Evolutionary conservation across 1,140 invertebrate species (phyloP).

Genomic region (Drosophila sproati): DNA sequence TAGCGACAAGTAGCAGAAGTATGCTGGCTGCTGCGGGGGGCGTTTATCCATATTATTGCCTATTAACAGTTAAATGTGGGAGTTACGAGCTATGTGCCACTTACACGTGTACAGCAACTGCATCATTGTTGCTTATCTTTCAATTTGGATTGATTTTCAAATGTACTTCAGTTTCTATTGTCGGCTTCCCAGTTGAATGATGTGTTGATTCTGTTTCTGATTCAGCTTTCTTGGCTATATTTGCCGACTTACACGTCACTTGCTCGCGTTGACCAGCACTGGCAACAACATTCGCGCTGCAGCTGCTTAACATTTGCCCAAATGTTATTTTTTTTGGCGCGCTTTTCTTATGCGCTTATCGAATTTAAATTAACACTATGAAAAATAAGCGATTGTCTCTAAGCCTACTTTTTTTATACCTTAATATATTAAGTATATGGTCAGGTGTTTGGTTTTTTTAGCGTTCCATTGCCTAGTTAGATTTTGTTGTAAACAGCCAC

Average conservation of each 20-base stretch:
- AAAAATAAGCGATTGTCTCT: too few relatives aligned
- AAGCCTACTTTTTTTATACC: too few relatives aligned
- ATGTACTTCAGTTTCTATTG: not conserved
- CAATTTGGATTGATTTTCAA: not conserved
- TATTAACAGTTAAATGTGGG: not conserved
- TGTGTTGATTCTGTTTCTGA: not conserved
- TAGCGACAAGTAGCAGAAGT: constrained; percentile 52
- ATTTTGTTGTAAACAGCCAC: too few relatives aligned
- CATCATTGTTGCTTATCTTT: constrained; percentile 11
- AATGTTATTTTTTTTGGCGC: not conserved
- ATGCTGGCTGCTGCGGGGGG: constrained; percentile 44
- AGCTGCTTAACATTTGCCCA: not conserved
- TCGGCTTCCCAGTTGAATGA: not conserved
- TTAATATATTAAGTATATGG: too few relatives aligned
- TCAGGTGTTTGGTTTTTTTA: too few relatives aligned
- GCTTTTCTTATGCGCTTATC: too few relatives aligned
- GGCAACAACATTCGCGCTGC: not conserved
- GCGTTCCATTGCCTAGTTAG: too few relatives aligned
- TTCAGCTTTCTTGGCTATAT: not conserved
- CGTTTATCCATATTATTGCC: constrained; percentile 15
- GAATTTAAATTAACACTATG: too few relatives aligned
- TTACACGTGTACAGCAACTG: constrained; percentile 36
- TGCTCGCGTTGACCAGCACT: not conserved
- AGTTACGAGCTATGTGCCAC: not conserved
- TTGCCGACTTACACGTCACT: constrained; percentile 49